A percentile compares a stretch with the other conserved stretches of the same genome.
Evolutionary conservation across 2,888 invertebrate genomes (phyloP).

Genomic region (Sicus ferrugineus): DNA sequence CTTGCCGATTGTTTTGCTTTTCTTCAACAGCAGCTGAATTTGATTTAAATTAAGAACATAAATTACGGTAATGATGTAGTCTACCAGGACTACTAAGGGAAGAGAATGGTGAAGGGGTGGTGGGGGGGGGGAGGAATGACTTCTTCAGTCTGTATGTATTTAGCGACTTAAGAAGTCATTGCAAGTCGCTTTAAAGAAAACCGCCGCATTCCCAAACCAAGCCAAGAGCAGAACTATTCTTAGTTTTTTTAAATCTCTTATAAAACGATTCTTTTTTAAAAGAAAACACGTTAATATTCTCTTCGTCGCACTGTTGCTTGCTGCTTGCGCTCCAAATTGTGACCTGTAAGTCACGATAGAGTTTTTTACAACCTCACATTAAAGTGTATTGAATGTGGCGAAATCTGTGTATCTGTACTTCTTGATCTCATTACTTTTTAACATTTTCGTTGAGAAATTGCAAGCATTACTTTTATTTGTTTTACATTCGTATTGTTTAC

Average conservation of each 20-base stretch:
- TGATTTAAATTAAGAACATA: slow-evolving; percentile 33
- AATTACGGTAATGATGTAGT: neutral
- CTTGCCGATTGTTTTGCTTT: slow-evolving; percentile 3
- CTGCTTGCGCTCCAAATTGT: no score
- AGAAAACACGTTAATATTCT: no score
- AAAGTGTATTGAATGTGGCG: no score
- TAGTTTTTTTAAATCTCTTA: neutral
- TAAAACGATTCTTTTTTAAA: no score
- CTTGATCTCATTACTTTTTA: neutral
- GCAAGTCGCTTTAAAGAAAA: neutral
- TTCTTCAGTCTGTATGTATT: no score
- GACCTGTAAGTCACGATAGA: no score
- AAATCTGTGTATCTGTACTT: no score
- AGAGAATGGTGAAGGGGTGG: neutral
- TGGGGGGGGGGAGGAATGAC: neutral
- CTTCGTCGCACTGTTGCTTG: no score
- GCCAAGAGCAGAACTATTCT: neutral
- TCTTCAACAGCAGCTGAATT: slow-evolving; percentile 5
- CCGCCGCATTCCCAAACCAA: neutral
- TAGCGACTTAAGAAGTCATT: neutral
- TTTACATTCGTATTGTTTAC: neutral
- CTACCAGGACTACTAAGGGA: neutral
- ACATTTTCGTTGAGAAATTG: neutral
- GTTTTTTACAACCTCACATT: no score
- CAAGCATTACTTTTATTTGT: neutral